Evolutionary conservation across 1,140 invertebrate genomes (phyloP).

Genomic region (Pentalonia nigronervosa): DNA sequence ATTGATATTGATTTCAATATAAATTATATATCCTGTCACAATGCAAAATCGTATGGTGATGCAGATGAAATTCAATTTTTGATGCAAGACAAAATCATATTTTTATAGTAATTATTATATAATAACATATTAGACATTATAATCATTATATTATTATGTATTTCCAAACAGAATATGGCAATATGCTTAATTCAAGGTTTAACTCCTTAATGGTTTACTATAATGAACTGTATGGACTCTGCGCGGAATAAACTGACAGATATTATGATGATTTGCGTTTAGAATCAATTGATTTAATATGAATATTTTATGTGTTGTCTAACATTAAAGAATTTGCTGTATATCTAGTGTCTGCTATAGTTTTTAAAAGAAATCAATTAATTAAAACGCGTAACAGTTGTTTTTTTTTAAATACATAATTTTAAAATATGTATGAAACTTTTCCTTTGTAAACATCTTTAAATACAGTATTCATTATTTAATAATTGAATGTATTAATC

Average conservation of each 20-base stretch:
- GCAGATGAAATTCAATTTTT: slow-evolving; percentile 86
- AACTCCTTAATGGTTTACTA: slow-evolving; percentile 28
- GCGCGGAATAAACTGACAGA: neutral
- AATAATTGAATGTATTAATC: no score
- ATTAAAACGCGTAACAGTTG: no score
- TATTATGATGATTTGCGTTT: neutral
- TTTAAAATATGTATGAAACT: no score
- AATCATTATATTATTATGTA: neutral
- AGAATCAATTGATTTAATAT: no score
- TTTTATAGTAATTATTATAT: neutral
- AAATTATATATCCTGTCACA: slow-evolving; percentile 85
- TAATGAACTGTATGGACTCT: slow-evolving; percentile 14
- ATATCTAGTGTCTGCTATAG: no score
- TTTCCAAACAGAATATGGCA: slow-evolving; percentile 22
- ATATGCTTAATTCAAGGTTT: slow-evolving; percentile 3
- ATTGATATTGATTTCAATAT: slow-evolving; percentile 93
- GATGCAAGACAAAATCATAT: slow-evolving; percentile 74
- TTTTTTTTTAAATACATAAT: no score
- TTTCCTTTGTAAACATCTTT: no score
- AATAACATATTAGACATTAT: neutral
- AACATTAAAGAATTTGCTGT: no score
- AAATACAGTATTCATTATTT: no score
- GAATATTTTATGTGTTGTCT: no score
- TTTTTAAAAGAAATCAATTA: no score
- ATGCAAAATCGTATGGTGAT: slow-evolving; percentile 91